Evolutionary conservation across 2,113 vertebrate species (phyloP).

Genomic region (Otus sunia): DNA sequence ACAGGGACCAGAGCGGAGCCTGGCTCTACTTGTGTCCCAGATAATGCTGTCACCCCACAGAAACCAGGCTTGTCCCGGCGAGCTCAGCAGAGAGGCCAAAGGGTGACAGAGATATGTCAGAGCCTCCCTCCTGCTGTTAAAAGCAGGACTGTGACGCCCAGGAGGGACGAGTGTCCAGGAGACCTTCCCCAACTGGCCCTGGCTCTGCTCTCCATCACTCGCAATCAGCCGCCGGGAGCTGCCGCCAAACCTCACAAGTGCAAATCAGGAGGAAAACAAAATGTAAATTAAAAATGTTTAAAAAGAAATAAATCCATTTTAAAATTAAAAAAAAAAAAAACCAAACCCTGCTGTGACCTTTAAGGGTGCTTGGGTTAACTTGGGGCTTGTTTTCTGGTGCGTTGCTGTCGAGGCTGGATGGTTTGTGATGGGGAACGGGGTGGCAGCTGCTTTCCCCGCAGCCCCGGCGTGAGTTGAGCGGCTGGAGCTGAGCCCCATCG

Average conservation of each 20-base stretch:
- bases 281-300: neutral
- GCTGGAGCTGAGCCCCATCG: neutral
- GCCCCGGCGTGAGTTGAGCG: fast-evolving
- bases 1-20: neutral
- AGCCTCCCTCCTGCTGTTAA: neutral
- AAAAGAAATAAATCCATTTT: neutral
- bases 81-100: neutral
- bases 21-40: neutral
- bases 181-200: neutral
- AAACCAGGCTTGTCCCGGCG: neutral
- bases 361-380: neutral
- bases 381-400: neutral
- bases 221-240: neutral
- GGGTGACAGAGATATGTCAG: neutral
- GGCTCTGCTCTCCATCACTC: neutral
- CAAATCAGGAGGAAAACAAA: neutral
- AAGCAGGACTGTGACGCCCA: neutral
- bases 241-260: neutral
- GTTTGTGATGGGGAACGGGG: neutral
- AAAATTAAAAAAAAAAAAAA: no score
- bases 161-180: neutral
- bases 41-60: slow-evolving; percentile 14
- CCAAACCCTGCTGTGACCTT: neutral
- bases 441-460: fast-evolving
- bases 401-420: neutral